These are phyloP conservation scores for Cantharis flavilabris DNA, from an alignment of 2,888 invertebrate genomes.

Conservation along the genomic window DNA sequence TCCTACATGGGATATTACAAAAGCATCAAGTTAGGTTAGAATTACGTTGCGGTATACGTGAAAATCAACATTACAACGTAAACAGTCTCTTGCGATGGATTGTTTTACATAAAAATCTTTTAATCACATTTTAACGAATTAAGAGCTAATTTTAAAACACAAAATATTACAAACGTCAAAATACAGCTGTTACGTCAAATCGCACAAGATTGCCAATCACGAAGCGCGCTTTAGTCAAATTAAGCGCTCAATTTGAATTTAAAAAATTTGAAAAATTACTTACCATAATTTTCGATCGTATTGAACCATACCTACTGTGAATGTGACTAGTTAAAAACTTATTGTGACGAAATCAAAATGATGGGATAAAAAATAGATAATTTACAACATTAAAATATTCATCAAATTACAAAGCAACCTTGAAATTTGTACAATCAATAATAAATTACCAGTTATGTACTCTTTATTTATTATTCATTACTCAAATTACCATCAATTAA, in stretches of 20 bases:
- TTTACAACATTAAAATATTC: background rate
- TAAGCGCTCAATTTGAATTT: background rate
- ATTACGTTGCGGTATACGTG: background rate
- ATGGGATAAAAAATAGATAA: background rate
- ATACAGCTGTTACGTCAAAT: background rate
- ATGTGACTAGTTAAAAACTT: background rate
- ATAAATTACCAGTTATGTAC: background rate
- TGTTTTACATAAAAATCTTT: background rate
- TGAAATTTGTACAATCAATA: background rate
- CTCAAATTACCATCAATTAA: background rate
- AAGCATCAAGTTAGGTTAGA: background rate
- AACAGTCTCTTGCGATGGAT: background rate
- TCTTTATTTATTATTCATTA: background rate
- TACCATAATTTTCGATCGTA: background rate
- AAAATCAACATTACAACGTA: background rate
- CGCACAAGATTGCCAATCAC: background rate
- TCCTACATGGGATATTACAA: constrained; percentile 10
- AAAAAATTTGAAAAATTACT: background rate
- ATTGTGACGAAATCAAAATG: background rate
- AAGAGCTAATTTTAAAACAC: background rate
- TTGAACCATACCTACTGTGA: background rate
- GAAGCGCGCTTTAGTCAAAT: background rate
- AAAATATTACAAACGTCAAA: constrained; percentile 1
- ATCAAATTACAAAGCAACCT: background rate
- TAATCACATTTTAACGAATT: background rate